phyloP scores from a whole-genome alignment of 2,113 vertebrate genomes.

The Brachionichthys hirsutus region DNA sequence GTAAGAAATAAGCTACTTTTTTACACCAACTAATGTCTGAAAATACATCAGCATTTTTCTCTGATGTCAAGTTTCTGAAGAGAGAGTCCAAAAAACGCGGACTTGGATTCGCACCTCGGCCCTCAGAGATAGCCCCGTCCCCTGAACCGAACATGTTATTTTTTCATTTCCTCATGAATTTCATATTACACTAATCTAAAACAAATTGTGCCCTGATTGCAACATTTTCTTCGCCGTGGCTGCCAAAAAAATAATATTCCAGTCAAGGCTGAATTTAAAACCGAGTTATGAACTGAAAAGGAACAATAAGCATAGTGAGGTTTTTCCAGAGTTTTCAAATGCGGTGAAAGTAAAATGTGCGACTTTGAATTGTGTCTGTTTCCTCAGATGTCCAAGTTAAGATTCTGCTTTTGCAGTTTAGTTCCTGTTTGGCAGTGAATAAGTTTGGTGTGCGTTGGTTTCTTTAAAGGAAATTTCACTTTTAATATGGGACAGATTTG shows the following conservation, averaged over 20 bases:
- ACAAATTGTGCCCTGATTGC: conserved; percentile 5
- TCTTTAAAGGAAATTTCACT: no score
- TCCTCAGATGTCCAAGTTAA: conserved; percentile 10
- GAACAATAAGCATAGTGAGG: conserved; percentile 14
- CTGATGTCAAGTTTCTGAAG: conserved; percentile 21
- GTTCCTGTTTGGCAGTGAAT: no score
- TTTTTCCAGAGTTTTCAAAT: conserved; percentile 15
- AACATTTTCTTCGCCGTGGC: background rate
- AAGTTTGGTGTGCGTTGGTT: no score
- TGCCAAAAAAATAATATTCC: conserved; percentile 14
- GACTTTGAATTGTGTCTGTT: no score
- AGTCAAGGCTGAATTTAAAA: conserved; percentile 15
- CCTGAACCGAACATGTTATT: conserved; percentile 9
- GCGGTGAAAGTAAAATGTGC: conserved; percentile 11
- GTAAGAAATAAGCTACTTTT: no score
- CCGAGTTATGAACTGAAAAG: conserved; percentile 23
- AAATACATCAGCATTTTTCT: conserved; percentile 6
- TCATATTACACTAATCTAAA: conserved; percentile 18
- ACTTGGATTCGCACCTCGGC: conserved; percentile 35
- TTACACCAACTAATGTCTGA: background rate
- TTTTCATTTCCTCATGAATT: conserved; percentile 36
- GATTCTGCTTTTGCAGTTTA: background rate
- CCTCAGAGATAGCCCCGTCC: conserved; percentile 14
- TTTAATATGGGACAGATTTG: no score
- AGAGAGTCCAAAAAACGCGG: conserved; percentile 17